Evolutionary conservation across 1,140 invertebrate species (phyloP), one percentile per base, ranked within the genome.

Genomic region (Drosophila paulistorum): DNA sequence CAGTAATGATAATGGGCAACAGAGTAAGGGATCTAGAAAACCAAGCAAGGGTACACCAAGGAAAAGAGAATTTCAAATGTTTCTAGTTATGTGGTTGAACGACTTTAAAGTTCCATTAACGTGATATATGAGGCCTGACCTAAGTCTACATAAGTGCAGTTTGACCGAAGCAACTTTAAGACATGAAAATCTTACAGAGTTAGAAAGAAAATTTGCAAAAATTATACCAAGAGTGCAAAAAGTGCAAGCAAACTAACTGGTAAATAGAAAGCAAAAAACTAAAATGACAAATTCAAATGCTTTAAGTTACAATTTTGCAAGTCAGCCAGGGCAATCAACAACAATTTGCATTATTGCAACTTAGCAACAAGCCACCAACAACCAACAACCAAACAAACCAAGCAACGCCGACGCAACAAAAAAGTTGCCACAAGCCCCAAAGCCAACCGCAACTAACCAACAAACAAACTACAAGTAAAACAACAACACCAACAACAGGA

Each of bases 311-410:
- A 85, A 87, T 79, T 85, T 82, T 62, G 63, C 41, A 64, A 51
- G 45, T 48, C 74, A 35, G 55, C 59, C 42, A 48, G 41, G 63
- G 82, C 75, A 85, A 85, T 85, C 80, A 85, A 87, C 83, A 68
- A 82, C 83, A 87, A 87, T 86, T 86, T 86, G 70, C 76, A 87
- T 87, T 83, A 86, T 79, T 87, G 83, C 79, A 86, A 78, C 83
- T 74, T 65, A 66, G 65, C 74, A 61, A 66, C 20, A 14, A 41
- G n/a, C n/a, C n/a, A 10, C 13, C 37, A 58, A 41, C 64, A 66
- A 37, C 14, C 39, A 41, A 11, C 54, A 71, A 64, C 37, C 39
- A 65, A 30, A 23, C 45, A 45, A 66, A 41, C 54, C 65, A 65
- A 65, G 62, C 66, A 17, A 23, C 45, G 65, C 74, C 57, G 66